These are phyloP conservation scores for Ophiothrix spiculata DNA, from an alignment of 35 echinoderm and acorn worm species.

Conservation along the genomic window DNA sequence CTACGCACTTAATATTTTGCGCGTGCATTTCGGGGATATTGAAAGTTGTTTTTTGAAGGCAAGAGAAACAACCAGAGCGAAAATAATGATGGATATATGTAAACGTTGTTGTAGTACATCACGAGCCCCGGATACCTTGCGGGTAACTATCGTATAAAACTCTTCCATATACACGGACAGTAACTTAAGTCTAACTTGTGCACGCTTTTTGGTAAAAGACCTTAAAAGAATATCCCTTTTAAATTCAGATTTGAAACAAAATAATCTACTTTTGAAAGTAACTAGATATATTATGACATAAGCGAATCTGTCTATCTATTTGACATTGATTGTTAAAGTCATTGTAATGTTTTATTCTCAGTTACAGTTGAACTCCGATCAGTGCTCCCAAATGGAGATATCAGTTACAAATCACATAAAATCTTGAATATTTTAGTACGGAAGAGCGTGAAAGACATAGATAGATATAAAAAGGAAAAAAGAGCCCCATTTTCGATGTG, in stretches of 20 bases:
- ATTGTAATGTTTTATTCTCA: slow-evolving; percentile 8
- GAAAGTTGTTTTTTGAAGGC: not conserved
- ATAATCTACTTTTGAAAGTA: not conserved
- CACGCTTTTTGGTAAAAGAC: slow-evolving; percentile 1
- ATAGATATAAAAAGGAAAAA: not conserved
- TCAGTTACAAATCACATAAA: not conserved
- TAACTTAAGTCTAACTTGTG: not conserved
- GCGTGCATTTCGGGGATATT: not conserved
- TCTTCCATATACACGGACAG: slow-evolving; percentile 3
- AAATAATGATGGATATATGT: slow-evolving; percentile 9
- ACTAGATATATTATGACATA: slow-evolving; percentile 7
- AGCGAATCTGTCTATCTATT: not conserved
- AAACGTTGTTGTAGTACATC: slow-evolving; percentile 4
- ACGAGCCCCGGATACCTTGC: not conserved
- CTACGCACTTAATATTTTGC: slow-evolving; percentile 13
- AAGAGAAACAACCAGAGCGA: slow-evolving; percentile 14
- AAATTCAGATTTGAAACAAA: not conserved
- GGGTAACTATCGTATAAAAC: not conserved
- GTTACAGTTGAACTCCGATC: not conserved
- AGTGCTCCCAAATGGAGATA: not conserved
- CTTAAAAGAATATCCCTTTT: not conserved
- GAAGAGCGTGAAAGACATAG: not conserved
- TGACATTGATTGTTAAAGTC: slow-evolving; percentile 5
- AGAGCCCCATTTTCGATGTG: slow-evolving; percentile 2
- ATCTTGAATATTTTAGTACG: not conserved